Evolutionary conservation across 2,113 vertebrate species (phyloP).

Genomic region (Galbula dea): DNA sequence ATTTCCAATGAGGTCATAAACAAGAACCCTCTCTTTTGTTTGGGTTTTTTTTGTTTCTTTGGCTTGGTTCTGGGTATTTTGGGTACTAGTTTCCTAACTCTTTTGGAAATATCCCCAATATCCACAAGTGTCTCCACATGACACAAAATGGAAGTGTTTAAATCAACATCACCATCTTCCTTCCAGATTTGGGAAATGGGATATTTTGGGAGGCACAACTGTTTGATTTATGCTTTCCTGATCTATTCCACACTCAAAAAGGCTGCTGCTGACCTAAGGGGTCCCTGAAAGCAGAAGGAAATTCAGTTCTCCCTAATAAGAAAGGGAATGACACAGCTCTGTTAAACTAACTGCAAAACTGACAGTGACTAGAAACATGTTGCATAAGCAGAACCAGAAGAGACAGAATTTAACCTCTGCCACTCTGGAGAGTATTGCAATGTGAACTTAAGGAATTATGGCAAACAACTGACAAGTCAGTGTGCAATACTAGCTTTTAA

Average conservation of each 20-base stretch:
- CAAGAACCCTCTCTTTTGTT: neutral
- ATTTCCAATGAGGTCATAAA: rapidly evolving
- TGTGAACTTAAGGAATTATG: neutral
- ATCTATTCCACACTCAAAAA: neutral
- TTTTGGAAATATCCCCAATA: neutral
- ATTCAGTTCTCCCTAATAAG: neutral
- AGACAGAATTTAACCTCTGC: neutral
- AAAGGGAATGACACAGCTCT: neutral
- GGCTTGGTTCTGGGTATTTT: too few relatives aligned
- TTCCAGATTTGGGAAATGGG: neutral
- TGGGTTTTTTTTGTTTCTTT: neutral
- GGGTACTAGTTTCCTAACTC: neutral
- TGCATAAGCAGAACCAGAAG: neutral
- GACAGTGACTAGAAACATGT: neutral
- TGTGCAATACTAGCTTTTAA: neutral
- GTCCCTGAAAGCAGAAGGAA: neutral
- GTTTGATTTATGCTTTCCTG: neutral
- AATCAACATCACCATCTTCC: neutral
- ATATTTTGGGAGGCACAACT: neutral
- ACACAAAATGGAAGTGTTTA: neutral
- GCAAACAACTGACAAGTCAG: neutral
- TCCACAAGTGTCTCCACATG: neutral
- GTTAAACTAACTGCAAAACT: neutral
- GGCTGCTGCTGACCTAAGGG: neutral
- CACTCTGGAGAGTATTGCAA: neutral